A percentile compares a stretch with the other conserved stretches of the same genome.
Evolutionary conservation across 2,888 invertebrate genomes (phyloP).

Genomic region (Morpho deidamia): DNA sequence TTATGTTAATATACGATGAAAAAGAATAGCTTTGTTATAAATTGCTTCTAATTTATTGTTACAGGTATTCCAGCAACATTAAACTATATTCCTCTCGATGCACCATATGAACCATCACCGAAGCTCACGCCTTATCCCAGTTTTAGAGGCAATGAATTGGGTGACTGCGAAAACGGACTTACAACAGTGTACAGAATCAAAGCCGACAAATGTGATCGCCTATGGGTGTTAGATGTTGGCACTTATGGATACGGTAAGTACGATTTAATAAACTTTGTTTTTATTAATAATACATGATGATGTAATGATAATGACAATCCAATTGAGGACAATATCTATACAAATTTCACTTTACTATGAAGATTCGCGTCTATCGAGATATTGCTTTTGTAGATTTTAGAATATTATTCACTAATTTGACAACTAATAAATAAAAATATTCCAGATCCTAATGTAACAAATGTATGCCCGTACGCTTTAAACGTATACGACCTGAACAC

Average conservation of each 20-base stretch:
- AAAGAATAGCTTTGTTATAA: background rate
- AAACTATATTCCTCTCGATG: slow-evolving; percentile 86
- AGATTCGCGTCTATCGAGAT: too few relatives aligned
- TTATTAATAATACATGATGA: too few relatives aligned
- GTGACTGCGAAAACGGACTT: slow-evolving; percentile 85
- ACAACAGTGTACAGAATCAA: slow-evolving; percentile 89
- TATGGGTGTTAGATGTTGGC: slow-evolving; percentile 91
- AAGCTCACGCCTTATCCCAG: slow-evolving; percentile 88
- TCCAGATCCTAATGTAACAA: slow-evolving; percentile 75
- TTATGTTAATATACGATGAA: too few relatives aligned
- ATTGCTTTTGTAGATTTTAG: too few relatives aligned
- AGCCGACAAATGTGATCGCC: slow-evolving; percentile 86
- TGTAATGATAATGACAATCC: too few relatives aligned
- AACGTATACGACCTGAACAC: slow-evolving; percentile 88
- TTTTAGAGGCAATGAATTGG: slow-evolving; percentile 85
- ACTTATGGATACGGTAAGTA: slow-evolving; percentile 85
- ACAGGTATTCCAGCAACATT: slow-evolving; percentile 89
- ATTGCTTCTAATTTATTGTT: slow-evolving; percentile 17
- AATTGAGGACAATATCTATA: too few relatives aligned
- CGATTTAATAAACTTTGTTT: background rate
- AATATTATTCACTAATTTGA: too few relatives aligned
- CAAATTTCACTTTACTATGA: too few relatives aligned
- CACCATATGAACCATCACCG: slow-evolving; percentile 83
- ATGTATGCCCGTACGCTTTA: slow-evolving; percentile 88
- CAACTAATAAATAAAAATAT: slow-evolving; percentile 16